Conservation (phyloP, 2,888 invertebrate species). For the Gonocerus acuteangulatus region DNA sequence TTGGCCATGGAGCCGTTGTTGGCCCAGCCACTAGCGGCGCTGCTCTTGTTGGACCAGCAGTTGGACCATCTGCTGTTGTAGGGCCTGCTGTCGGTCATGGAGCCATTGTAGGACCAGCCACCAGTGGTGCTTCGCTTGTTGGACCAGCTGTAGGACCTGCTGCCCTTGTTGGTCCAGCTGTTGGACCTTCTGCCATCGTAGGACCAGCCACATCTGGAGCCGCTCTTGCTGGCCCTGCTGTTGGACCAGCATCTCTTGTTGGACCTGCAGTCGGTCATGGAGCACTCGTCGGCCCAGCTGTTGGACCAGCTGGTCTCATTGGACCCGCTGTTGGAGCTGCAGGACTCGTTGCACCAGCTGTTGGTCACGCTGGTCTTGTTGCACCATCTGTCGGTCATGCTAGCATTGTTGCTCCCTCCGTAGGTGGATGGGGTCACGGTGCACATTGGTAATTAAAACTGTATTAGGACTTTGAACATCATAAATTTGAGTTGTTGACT, state of each 20-base stretch:
- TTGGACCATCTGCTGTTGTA: neutral
- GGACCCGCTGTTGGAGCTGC: neutral
- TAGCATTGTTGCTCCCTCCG: neutral
- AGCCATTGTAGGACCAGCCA: neutral
- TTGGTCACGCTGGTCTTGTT: neutral
- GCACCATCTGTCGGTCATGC: neutral
- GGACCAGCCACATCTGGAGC: neutral
- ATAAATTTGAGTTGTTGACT: too few relatives aligned
- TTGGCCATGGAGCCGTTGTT: neutral
- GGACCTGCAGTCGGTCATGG: neutral
- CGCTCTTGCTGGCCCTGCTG: neutral
- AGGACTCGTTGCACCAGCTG: neutral
- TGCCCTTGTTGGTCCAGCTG: neutral
- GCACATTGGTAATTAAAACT: too few relatives aligned
- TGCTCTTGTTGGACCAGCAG: neutral
- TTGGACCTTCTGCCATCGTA: neutral
- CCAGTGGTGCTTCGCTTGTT: neutral
- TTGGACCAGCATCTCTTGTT: neutral
- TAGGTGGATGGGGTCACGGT: neutral
- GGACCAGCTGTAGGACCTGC: neutral
- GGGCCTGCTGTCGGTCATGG: neutral
- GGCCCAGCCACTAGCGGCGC: neutral
- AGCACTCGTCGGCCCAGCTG: neutral
- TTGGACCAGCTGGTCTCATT: neutral
- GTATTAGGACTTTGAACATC: too few relatives aligned